phyloP scores from a whole-genome alignment of 2,797 vertebrate genomes.

The Xenopus petersii region DNA sequence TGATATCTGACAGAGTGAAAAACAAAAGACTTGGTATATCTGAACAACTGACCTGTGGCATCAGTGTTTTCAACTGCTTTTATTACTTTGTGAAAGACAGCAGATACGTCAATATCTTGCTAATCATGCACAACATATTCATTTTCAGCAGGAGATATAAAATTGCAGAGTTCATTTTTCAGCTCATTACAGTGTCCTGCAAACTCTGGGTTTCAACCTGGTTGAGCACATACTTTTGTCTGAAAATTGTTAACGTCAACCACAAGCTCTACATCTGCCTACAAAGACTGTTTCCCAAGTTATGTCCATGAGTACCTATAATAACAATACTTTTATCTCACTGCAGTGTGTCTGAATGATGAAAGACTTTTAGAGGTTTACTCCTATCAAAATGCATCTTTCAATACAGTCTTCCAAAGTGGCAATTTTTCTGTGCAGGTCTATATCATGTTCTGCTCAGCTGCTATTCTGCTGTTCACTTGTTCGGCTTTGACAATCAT shows the following conservation, averaged over 20 bases:
- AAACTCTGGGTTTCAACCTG: constrained; percentile 7
- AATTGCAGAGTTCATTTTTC: neutral
- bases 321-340: neutral
- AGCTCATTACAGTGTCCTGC: neutral
- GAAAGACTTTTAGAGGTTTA: too few relatives aligned
- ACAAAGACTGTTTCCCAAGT: neutral
- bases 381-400: neutral
- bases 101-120: neutral
- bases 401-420: neutral
- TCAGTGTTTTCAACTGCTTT: neutral
- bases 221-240: constrained; percentile 8
- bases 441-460: neutral
- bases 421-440: neutral
- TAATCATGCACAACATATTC: neutral
- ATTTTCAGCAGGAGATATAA: neutral
- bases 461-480: neutral
- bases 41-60: neutral
- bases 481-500: neutral
- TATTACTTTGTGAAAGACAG: neutral
- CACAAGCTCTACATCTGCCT: constrained; percentile 4
- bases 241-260: constrained; percentile 9
- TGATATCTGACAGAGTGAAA: neutral
- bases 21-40: neutral
- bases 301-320: neutral
- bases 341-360: neutral